phyloP scores from a whole-genome alignment of 1,140 invertebrate species.

The Zaprionus lachaisei region DNA sequence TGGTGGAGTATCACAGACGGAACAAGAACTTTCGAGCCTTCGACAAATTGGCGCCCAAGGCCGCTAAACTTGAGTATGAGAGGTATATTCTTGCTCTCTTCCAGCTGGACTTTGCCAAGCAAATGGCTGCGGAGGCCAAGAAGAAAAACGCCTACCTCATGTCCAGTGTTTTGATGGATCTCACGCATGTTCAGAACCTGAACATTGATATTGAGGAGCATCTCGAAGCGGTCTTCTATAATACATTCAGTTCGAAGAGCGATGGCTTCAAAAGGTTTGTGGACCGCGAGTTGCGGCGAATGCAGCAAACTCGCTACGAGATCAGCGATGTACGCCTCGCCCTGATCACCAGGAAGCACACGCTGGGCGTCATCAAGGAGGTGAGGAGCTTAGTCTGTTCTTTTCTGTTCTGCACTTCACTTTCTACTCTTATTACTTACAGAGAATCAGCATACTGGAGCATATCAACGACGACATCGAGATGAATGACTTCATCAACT shows the following conservation, averaged over 20 bases:
- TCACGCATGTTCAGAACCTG: constrained; percentile 18
- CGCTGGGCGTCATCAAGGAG: constrained; percentile 31
- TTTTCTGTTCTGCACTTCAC: too few species aligned
- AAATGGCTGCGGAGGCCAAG: constrained; percentile 4
- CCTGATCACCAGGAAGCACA: constrained; percentile 56
- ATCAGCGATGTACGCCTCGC: constrained; percentile 56
- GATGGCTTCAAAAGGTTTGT: constrained; percentile 19
- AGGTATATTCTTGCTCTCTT: constrained; percentile 24
- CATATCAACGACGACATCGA: constrained; percentile 52
- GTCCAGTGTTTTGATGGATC: constrained; percentile 30
- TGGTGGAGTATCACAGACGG: constrained; percentile 49
- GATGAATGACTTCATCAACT: constrained; percentile 55
- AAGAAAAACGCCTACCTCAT: constrained; percentile 2
- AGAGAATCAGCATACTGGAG: constrained; percentile 58
- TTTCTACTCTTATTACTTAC: too few species aligned
- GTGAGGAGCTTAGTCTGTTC: constrained; percentile 21
- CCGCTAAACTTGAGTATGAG: rapidly evolving
- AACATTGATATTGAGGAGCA: constrained; percentile 16
- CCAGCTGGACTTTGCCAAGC: constrained; percentile 1
- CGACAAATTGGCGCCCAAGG: rapidly evolving
- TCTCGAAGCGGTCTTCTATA: constrained; percentile 5
- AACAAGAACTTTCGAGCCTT: constrained; percentile 22
- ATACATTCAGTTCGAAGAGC: constrained; percentile 1
- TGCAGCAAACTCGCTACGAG: constrained; percentile 52
- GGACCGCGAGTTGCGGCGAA: constrained; percentile 25